phyloP scores from a whole-genome alignment of 2,113 vertebrate genomes.

The Synchiropus splendidus region DNA sequence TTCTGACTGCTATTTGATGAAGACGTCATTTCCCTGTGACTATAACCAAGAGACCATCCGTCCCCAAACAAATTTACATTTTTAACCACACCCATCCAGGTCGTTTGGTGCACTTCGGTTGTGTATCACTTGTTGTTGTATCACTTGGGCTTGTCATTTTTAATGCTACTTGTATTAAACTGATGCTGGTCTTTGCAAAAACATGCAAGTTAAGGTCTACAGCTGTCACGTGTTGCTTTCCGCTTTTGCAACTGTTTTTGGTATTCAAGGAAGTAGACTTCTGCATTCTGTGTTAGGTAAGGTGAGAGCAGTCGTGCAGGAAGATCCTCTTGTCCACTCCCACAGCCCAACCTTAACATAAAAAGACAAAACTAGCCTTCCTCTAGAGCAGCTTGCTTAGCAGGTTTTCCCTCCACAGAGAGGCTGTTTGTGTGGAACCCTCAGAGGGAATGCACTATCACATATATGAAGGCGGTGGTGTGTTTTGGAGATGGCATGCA shows the following conservation, averaged over 20 bases:
- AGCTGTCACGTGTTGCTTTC: slow-evolving; percentile 23
- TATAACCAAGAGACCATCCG: too few species aligned
- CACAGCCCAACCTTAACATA: slow-evolving; percentile 36
- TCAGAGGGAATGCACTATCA: slow-evolving; percentile 13
- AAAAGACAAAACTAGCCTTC: slow-evolving; percentile 36
- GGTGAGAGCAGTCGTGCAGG: background rate
- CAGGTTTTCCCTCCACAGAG: slow-evolving; percentile 47
- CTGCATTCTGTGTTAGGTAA: background rate
- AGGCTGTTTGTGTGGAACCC: slow-evolving; percentile 26
- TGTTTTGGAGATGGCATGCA: slow-evolving; percentile 10
- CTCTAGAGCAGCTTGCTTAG: slow-evolving; percentile 38
- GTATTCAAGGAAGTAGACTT: slow-evolving; percentile 1
- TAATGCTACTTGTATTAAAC: too few species aligned
- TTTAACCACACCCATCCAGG: too few species aligned
- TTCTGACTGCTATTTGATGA: too few species aligned
- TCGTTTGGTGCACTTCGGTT: too few species aligned
- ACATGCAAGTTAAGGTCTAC: background rate
- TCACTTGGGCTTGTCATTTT: too few species aligned
- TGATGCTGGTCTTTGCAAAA: background rate
- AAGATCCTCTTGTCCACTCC: slow-evolving; percentile 22
- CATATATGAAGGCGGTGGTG: slow-evolving; percentile 10
- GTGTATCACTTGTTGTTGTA: too few species aligned
- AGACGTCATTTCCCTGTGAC: too few species aligned
- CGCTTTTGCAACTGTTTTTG: slow-evolving; percentile 18
- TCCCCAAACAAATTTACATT: too few species aligned